Base-by-base conservation (phyloP, 2,888 invertebrate species). In the Drosophila helvetica region DNA sequence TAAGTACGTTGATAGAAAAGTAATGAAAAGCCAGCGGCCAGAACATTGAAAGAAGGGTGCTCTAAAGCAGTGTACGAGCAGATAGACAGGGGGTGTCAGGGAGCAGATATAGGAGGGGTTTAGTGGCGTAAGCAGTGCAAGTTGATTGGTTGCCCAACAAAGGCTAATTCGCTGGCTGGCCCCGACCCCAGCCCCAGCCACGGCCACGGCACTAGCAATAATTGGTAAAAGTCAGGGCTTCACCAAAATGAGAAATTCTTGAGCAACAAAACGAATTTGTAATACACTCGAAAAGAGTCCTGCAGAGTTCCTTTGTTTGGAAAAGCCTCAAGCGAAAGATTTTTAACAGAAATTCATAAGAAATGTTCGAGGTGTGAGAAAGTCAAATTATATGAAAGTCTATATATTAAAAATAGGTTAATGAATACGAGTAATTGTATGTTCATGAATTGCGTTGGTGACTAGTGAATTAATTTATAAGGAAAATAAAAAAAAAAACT, bases 1-100 rank as follows among this genome's bases (percentile, higher is more conserved):
- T 84, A 84, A 84, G 83, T 84, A 87, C 83, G 88, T 88, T 84
- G 88, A 87, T 84, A 87, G 83, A 84, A 84, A 84, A 84, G 88
- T 84, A 84, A 84, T 84, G 83, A 84, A 84, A 87, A 74, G 66
- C 73, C 58, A 73, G 70, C 56, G 56, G 60, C 60, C 18, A 30
- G 33, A n/a, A 42, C 19, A 38, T 18, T 53, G 19, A 42, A n/a
- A n/a, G 3, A 38, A 38, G 30, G 38, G 3, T 18, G 42, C 43
- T 22, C 27, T 10, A 42, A 15, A 45, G 19, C 15, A 18, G 27
- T 25, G 22, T 27, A 33, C 17, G 19, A 43, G 61, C 22, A 50
- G 22, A 42, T 43, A 47, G 38, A n/a, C 2, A 50, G 65, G 54
- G 63, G 61, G 30, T 71, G n/a, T 27, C n/a, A 8, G n/a, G 48